phyloP scores from a whole-genome alignment of 2,113 vertebrate genomes.

The Anarhynchus alexandrinus region DNA sequence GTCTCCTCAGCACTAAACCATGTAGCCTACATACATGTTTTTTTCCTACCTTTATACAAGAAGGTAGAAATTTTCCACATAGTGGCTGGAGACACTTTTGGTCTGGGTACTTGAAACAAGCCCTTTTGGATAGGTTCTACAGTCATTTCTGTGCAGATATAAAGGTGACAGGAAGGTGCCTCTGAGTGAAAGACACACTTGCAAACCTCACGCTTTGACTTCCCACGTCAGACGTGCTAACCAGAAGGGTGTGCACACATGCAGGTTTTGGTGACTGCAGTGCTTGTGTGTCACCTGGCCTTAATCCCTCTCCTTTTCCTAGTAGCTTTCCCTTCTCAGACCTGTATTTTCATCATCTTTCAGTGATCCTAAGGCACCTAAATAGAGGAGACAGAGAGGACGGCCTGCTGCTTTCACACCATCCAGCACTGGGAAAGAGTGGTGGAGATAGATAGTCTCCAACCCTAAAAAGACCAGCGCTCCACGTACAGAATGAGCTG shows the following conservation, averaged over 20 bases:
- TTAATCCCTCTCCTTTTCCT: background rate
- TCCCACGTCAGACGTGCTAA: background rate
- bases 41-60: background rate
- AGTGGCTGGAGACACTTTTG: background rate
- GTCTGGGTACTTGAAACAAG: background rate
- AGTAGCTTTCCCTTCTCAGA: background rate
- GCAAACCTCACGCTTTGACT: background rate
- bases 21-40: fast-evolving
- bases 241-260: fast-evolving
- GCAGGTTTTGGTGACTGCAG: background rate
- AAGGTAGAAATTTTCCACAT: background rate
- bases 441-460: background rate
- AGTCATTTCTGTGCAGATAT: background rate
- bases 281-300: background rate
- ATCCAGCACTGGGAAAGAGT: background rate
- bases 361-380: background rate
- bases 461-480: background rate
- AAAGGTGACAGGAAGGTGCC: fast-evolving
- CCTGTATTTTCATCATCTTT: background rate
- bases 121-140: background rate
- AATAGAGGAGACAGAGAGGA: background rate
- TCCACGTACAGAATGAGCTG: fast-evolving
- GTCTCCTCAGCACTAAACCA: background rate
- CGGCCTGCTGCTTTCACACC: background rate
- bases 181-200: background rate